Base-by-base conservation (phyloP, 2,888 invertebrate species). In the Drosophila nigricruria region DNA sequence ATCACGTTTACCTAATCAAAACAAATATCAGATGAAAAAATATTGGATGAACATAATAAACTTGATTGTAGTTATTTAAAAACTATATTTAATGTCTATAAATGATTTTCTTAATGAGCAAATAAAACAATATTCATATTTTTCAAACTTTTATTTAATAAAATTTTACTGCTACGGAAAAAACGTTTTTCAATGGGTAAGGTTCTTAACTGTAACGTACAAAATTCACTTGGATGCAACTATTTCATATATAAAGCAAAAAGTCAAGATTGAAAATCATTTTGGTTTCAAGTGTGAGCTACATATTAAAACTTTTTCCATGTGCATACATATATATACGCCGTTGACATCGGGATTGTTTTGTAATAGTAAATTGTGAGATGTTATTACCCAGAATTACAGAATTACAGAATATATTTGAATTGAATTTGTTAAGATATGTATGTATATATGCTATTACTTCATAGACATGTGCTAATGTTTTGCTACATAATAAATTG, bases 101-200 rank as follows among this genome's bases (percentile, higher is more conserved):
- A 30, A 5, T 5, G 10, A 3, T 14, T 42, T 42, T 14, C 2
- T 1, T 1, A 5, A 20, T 23, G 8, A 8, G 3, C 5, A 16
- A 45, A n/a, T 43, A 2, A 25, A 25, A 45, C 25, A 8, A n/a
- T 10, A 9, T n/a, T 0, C 0, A n/a, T 52, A 27, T 47, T 16
- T 71, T 73, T 77, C 58, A 8, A 77, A 70, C 60, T 56, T 83
- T 87, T 83, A 86, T 82, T 87, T 83, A 82, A 81, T 83, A 81
- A 83, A 81, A 79, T 79, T 67, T 70, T 83, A 81, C 76, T 59
- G 63, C 87, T 82, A 82, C 84, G 64, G 76, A 79, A 67, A 86
- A 81, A 76, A 76, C 58, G 42, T 38, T 34, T 67, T 76, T 72
- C 52, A 86, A 76, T 78, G 73, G 54, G 65, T 67, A 73, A 78